Base-by-base conservation (phyloP, 2,888 invertebrate species). In the Anticlea derivata region DNA sequence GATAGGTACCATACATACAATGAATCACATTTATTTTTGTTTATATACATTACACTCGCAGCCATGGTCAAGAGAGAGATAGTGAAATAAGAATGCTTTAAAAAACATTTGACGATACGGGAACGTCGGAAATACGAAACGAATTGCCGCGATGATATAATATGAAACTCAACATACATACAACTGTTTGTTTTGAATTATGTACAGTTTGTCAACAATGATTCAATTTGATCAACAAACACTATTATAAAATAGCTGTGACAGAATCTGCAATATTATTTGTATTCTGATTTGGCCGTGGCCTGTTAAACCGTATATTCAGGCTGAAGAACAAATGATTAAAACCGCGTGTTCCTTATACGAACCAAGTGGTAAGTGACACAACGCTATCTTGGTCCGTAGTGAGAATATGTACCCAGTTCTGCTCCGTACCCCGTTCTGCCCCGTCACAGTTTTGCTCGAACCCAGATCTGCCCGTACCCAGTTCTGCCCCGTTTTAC, bases 211-310 rank as follows among this genome's bases (percentile, higher is more conserved):
- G 26, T 37, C 40, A 51, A 51, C 46, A 51, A 31, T 46, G 17
- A 46, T 46, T 6, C 31, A 41, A 22, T 41, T 11, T 22, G 12
- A 35, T 40, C 40, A 51, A 31, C 40, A 46, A 35, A n/a, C 41
- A 26, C 7, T 31, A 22, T 46, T 49, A 49, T 44, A 38, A 31
- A 61, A 44, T 58, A 41, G 26, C 31, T 46, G 41, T 12, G 12
- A 29, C 8, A 1, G 8, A 45, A 39, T 29, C 1, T 12, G 7
- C 24, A 27, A 7, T 13, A 23, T 34, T 44, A 50, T 27, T 50
- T 13, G 27, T 39, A 7, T 11, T 34, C 13, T 11, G 20, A 27
- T 12, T 35, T 5, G 11, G 8, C 20, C 17, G 24, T 8, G 4
- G n/a, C 2, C 17, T 17, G 17, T 17, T 11, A 10, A 12, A 24